Evolutionary conservation across 2,797 vertebrate genomes (phyloP), one percentile per base, ranked within the genome.

Genomic region (Channallabes apus): DNA sequence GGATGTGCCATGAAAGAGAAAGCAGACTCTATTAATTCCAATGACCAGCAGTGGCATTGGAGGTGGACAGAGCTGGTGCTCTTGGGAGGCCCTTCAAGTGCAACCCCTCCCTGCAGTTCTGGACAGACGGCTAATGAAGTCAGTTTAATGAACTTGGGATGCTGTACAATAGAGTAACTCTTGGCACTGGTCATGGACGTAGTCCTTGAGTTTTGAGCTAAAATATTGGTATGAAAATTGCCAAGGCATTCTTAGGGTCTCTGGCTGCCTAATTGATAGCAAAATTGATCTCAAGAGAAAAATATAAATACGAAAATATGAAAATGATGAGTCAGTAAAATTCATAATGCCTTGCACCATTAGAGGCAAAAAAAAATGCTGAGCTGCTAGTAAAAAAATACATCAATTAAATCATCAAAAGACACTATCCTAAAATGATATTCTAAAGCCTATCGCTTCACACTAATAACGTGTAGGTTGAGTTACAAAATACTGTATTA

Each of bases 61-160:
- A 84, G 82, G 85, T 86, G 71, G 84, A 73, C 51, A n/a, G 62
- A 81, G 82, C 82, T 84, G 85, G 58, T 35, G 67, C 67, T 85
- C 82, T 79, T 80, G 65, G 64, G 72, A 71, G 35, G 80, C 24
- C 77, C 84, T 82, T 88, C 86, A 88, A 83, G 69, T 68, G 75
- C 69, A 85, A 72, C 72, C 69, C 64, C 62, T 82, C 62, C 81
- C 27, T 72, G 64, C 75, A 56, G 82, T 71, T 85, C 84, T 75
- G 85, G 82, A 62, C 84, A 75, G 77, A 78, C 56, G 38, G 87
- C 85, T 89, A 90, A 90, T 91, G 86, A 89, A 88, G 84, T 88
- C 86, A 46, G 18, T 86, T 89, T 90, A 90, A 90, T 88, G 88
- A 89, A 90, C 84, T 90, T 59, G 11, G 64, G 32, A 51, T 2